Percentiles rank a stretch among this genome's conserved stretches.
phyloP scores from a whole-genome alignment of 2,797 vertebrate genomes.

The Valencia hispanica region DNA sequence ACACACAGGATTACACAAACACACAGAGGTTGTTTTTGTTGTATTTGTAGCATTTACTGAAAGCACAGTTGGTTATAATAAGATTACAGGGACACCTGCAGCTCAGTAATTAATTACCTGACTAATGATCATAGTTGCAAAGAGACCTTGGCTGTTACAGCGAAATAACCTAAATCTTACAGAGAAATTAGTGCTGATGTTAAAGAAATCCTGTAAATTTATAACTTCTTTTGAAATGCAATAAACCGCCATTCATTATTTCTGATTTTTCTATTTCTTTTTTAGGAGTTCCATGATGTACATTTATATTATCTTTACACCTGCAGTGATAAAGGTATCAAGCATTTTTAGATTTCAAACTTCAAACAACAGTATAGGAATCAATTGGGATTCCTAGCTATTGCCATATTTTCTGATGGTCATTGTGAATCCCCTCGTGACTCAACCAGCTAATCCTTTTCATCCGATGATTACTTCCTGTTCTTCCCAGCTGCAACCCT shows the following conservation, averaged over 20 bases:
- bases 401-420: too few relatives aligned
- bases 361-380: too few relatives aligned
- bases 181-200: slow-evolving; percentile 41
- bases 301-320: not conserved
- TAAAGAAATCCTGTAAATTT: not conserved
- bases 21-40: slow-evolving; percentile 19
- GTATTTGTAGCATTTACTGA: slow-evolving; percentile 3
- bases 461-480: too few relatives aligned
- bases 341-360: not conserved
- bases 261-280: not conserved
- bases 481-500: too few relatives aligned
- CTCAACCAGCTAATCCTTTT: too few relatives aligned
- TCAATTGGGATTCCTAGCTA: too few relatives aligned
- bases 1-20: not conserved
- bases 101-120: slow-evolving; percentile 15
- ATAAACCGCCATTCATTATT: not conserved
- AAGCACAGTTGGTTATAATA: slow-evolving; percentile 11
- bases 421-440: too few relatives aligned
- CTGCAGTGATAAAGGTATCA: not conserved
- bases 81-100: not conserved
- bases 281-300: too few relatives aligned
- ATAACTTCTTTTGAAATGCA: not conserved
- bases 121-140: slow-evolving; percentile 5
- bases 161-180: slow-evolving; percentile 21
- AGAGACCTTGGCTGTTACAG: slow-evolving; percentile 4